Conservation (phyloP, 2,888 invertebrate species). For the Tineola bisselliella region DNA sequence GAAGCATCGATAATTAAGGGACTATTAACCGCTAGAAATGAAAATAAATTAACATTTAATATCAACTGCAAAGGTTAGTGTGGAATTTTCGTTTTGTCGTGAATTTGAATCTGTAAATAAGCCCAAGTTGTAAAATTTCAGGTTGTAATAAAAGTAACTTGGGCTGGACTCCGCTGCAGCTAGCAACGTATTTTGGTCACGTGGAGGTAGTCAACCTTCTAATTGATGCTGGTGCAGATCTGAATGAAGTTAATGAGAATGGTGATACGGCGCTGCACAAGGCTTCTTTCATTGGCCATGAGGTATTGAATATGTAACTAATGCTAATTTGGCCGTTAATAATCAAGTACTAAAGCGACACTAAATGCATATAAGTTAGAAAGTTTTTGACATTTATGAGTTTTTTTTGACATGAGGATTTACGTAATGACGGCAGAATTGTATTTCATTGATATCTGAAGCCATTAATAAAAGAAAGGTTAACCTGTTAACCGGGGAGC, state of each 20-base stretch:
- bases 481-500: no score
- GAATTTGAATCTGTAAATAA: no score
- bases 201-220: constrained; percentile 65
- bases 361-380: no score
- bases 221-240: constrained; percentile 65
- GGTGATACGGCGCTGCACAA: constrained; percentile 75
- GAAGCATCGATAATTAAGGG: constrained; percentile 64
- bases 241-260: constrained; percentile 70
- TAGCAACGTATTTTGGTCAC: constrained; percentile 76
- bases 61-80: constrained; percentile 72
- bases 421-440: no score
- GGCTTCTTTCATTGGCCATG: constrained; percentile 74
- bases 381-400: no score
- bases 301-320: constrained; percentile 54
- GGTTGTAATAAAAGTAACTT: constrained; percentile 72
- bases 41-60: constrained; percentile 64
- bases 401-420: no score
- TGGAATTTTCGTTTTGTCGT: no score
- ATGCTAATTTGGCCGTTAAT: no score
- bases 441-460: no score
- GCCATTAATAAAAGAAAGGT: no score
- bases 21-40: constrained; percentile 55
- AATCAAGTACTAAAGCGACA: no score
- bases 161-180: constrained; percentile 75
- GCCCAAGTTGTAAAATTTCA: constrained; percentile 27